phyloP scores from a whole-genome alignment of 2,888 invertebrate species.

The Sinhomidia bicolor region DNA sequence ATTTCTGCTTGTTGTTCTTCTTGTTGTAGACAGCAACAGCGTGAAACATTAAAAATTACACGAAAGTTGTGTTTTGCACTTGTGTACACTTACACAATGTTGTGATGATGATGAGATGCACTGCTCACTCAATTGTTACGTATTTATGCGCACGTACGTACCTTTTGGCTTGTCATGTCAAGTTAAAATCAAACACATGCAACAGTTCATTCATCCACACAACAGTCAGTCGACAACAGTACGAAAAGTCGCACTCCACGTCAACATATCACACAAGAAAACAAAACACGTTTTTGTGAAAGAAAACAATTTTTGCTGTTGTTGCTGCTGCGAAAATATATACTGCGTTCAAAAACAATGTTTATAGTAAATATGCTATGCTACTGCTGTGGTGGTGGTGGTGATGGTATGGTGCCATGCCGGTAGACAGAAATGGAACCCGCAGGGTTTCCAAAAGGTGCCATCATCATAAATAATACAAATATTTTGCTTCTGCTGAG shows the following conservation, averaged over 20 bases:
- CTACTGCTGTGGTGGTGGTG: too few relatives aligned
- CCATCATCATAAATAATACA: neutral
- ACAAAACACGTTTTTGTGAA: constrained; percentile 3
- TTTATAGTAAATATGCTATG: neutral
- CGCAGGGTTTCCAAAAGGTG: neutral
- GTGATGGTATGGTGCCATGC: too few relatives aligned
- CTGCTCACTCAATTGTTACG: constrained; percentile 29
- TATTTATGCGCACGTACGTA: neutral
- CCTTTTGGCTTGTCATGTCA: neutral
- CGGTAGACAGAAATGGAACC: neutral
- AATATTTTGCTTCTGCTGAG: too few relatives aligned
- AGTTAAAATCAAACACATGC: constrained; percentile 9
- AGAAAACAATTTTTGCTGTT: constrained; percentile 12
- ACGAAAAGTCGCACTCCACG: neutral
- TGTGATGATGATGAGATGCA: neutral
- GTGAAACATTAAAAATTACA: neutral
- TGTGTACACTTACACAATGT: neutral
- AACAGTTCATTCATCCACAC: constrained; percentile 22
- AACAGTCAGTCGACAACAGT: neutral
- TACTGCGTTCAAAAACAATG: neutral
- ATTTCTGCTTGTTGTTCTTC: too few relatives aligned
- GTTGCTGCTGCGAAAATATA: neutral
- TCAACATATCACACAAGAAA: neutral
- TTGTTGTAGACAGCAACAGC: neutral
- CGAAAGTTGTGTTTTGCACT: neutral